Evolutionary conservation across 2,888 invertebrate genomes (phyloP), one percentile per base, ranked within the genome.

Genomic region (Schizotus pectinicornis): DNA sequence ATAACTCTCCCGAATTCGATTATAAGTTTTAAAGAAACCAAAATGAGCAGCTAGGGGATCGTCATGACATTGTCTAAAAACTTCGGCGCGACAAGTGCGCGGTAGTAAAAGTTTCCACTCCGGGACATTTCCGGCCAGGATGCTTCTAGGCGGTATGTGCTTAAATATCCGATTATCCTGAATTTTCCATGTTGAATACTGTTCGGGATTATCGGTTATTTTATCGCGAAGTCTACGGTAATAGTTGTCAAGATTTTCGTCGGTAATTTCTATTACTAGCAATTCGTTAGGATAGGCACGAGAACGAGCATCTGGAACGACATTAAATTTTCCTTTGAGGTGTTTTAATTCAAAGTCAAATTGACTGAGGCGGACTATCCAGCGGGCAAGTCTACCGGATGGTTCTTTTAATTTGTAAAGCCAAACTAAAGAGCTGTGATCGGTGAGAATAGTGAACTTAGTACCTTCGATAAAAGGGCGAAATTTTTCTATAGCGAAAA

Each of bases 41-140:
- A 48, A 12, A 48, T 48, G 48, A 5, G 36, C 48, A n/a, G 36
- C 7, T 5, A 14, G n/a, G 7, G 36, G 48, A 5, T 13, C 6
- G 22, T 48, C 37, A 48, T 48, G 37, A 36, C 12, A 6, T 7
- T 36, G n/a, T n/a, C n/a, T n/a, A n/a, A n/a, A n/a, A n/a, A n/a
- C n/a, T n/a, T n/a, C n/a, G n/a, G n/a, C n/a, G n/a, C n/a, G n/a
- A n/a, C n/a, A n/a, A n/a, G n/a, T n/a, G n/a, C n/a, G n/a, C n/a
- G n/a, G n/a, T n/a, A n/a, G n/a, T n/a, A n/a, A n/a, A n/a, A n/a
- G n/a, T n/a, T n/a, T n/a, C n/a, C n/a, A n/a, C n/a, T n/a, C n/a
- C n/a, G n/a, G n/a, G n/a, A n/a, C n/a, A n/a, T n/a, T n/a, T n/a
- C n/a, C 48, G 6, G 5, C 7, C 8, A 48, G n/a, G 9, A 48